Base-by-base conservation (phyloP, 2,113 vertebrate genomes). In the Lophius piscatorius region DNA sequence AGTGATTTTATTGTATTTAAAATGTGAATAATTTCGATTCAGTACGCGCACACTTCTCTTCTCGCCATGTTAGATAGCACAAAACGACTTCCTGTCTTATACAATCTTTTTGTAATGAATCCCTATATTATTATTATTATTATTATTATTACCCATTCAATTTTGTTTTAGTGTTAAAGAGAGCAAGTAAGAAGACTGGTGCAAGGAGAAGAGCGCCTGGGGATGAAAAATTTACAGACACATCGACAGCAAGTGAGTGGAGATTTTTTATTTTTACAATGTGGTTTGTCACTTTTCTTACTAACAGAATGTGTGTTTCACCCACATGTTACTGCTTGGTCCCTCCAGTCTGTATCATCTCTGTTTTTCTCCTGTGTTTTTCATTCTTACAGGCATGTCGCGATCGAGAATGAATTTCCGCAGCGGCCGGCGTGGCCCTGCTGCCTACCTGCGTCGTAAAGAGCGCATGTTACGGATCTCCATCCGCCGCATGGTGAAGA, bases 401-500 rank as follows among this genome's bases (percentile, higher is more conserved):
- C 85, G 94, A 6, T 95, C 95, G 4, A 92, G 95, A n/a, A 94
- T 94, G 59, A 96, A 95, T 70, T 96, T 98, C 82, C 95, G 96
- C 63, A 96, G 94, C 0, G 88, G 93, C 21, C 94, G 95, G 9
- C 90, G 96, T 2, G 95, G 96, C 0, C 94, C 96, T 0, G 94
- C 96, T 0, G 95, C 96, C n/a, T 99, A 99, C 70, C 87, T 98
- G 59, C 92, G 95, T 1, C 96, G 98, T 55, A 98, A 99, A 83
- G 97, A 99, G 63, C 90, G 96, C 6, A 95, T 98, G 77, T 77
- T 98, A 26, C 95, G 97, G 36, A 97, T 99, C 84, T 99, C 97
- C 0, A 92, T 99, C 52, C 96, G 97, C 40, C 97, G 96, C 87
- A 98, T 98, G 95, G 96, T 99, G 62, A 99, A 99, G 84, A 98